Percentiles rank a stretch among this genome's conserved stretches.
Conservation (phyloP, 2,888 invertebrate genomes). For the Drosophila pullipes region DNA sequence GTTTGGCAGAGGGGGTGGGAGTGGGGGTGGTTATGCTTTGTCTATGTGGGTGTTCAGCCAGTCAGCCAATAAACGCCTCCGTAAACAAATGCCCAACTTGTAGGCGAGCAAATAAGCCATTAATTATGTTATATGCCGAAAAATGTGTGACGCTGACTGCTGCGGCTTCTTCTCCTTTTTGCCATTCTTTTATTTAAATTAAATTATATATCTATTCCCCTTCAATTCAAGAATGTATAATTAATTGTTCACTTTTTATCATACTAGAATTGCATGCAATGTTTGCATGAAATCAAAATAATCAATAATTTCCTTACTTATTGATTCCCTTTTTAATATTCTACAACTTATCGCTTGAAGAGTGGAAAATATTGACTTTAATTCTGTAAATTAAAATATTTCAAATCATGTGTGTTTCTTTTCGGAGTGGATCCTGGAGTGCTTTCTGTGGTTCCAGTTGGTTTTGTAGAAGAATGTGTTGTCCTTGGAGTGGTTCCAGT, state of each 20-base stretch:
- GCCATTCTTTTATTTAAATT: conserved; percentile 11
- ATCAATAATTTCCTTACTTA: background rate
- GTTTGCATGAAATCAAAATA: background rate
- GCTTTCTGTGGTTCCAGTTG: background rate
- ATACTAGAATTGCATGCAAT: conserved; percentile 3
- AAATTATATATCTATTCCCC: background rate
- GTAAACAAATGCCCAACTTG: conserved; percentile 29
- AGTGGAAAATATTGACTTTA: background rate
- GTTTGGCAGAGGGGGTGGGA: background rate
- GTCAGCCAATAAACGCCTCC: conserved; percentile 35
- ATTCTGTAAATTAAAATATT: background rate
- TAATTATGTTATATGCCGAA: conserved; percentile 31
- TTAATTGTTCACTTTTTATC: conserved; percentile 13
- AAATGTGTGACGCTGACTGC: conserved; percentile 21
- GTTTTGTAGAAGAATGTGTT: background rate
- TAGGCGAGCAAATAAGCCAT: conserved; percentile 12
- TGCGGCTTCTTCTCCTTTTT: background rate
- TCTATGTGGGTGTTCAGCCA: background rate
- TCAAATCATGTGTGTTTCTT: background rate
- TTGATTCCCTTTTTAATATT: background rate
- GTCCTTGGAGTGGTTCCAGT: background rate
- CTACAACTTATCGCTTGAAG: background rate
- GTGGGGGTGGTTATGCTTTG: background rate
- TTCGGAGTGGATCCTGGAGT: background rate
- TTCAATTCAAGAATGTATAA: background rate